Percentiles rank a stretch among this genome's conserved stretches.
Evolutionary conservation across 37 sponge, comb jelly and placozoan species (phyloP).

Genomic region (Aphrocallistes beatrix): DNA sequence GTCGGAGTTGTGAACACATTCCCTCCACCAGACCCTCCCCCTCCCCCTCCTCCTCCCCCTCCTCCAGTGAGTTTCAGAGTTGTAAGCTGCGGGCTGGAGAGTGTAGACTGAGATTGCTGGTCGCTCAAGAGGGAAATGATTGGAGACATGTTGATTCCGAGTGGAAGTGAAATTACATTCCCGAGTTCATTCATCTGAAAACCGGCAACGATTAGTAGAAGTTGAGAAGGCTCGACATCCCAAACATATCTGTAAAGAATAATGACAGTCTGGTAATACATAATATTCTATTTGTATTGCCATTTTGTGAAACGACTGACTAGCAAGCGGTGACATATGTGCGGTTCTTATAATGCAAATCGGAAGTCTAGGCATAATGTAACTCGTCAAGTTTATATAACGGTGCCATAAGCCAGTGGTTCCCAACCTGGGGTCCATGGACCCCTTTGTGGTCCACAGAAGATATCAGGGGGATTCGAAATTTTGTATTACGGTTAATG

Average conservation of each 20-base stretch:
- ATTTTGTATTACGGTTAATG: no score
- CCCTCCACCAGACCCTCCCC: not conserved
- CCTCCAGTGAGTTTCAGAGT: not conserved
- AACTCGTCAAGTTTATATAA: no score
- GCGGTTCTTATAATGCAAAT: no score
- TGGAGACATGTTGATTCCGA: not conserved
- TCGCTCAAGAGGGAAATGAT: not conserved
- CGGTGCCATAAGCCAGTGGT: no score
- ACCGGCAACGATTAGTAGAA: not conserved
- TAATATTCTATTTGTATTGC: no score
- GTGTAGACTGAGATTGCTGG: not conserved
- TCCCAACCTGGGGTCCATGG: no score
- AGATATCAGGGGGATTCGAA: no score
- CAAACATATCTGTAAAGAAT: not conserved
- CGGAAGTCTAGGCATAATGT: no score
- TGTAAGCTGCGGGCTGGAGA: not conserved
- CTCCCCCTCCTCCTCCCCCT: not conserved
- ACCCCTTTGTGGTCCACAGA: no score
- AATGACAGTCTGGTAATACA: no score
- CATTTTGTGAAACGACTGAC: no score
- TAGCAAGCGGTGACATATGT: no score
- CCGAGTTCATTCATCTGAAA: not conserved
- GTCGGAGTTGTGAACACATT: slow-evolving; percentile 15
- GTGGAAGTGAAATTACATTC: not conserved
- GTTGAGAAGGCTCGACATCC: not conserved